Conservation (phyloP, 2,888 invertebrate species). For the Drosophila paranaensis region DNA sequence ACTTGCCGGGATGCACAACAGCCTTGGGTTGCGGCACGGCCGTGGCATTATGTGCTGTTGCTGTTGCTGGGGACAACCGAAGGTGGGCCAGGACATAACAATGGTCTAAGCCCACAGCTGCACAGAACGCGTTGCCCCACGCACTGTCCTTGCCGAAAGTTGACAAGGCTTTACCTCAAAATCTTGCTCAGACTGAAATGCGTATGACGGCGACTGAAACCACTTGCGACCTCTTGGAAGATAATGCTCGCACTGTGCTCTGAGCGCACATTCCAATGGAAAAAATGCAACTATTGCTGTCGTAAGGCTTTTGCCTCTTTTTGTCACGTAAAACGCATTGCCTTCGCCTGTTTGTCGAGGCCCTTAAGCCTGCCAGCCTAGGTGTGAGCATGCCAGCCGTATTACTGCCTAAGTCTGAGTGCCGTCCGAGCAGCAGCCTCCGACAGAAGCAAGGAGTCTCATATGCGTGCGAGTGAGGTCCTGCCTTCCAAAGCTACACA, state of each 20-base stretch:
- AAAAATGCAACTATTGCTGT: conserved; percentile 6
- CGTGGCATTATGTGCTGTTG: background rate
- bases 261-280: background rate
- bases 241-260: background rate
- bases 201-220: background rate
- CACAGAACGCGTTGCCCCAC: background rate
- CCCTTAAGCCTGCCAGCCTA: background rate
- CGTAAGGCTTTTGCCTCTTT: background rate
- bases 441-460: background rate
- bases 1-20: background rate
- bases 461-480: background rate
- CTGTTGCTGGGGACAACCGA: conserved; percentile 7
- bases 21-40: background rate
- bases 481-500: background rate
- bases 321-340: conserved; percentile 1
- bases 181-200: background rate
- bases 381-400: conserved; percentile 3
- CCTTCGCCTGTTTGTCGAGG: background rate
- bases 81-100: background rate
- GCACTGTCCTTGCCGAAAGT: background rate
- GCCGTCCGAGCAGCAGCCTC: background rate
- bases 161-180: background rate
- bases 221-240: background rate
- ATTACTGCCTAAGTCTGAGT: background rate
- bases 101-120: background rate